phyloP scores from a whole-genome alignment of 1,140 invertebrate genomes.

The Aphidius gifuensis region DNA sequence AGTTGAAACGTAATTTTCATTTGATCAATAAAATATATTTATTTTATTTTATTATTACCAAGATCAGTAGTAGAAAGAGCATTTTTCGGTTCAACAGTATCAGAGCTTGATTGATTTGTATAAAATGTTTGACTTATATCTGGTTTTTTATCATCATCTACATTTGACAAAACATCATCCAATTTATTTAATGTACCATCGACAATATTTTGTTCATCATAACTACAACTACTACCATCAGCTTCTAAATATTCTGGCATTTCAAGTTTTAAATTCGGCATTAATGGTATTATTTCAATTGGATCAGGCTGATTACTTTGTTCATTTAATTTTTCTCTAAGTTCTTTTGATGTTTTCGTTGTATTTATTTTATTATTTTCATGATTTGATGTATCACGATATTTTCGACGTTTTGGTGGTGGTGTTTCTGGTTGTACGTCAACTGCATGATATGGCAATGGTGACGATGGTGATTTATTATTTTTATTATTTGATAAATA shows the following conservation, averaged over 20 bases:
- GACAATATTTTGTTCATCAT: conserved; percentile 50
- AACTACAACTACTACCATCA: conserved; percentile 54
- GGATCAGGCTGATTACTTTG: conserved; percentile 42
- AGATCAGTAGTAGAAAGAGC: conserved; percentile 46
- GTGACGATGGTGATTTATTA: conserved; percentile 48
- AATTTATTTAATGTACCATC: conserved; percentile 45
- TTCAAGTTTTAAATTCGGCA: conserved; percentile 54
- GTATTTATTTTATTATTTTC: conserved; percentile 41
- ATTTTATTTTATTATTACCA: conserved; percentile 31
- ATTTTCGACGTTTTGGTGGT: conserved; percentile 51
- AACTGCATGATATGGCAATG: conserved; percentile 41
- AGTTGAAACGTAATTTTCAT: conserved; percentile 13
- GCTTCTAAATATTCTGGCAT: conserved; percentile 55
- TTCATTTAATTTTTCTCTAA: conserved; percentile 41
- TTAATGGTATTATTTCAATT: conserved; percentile 54
- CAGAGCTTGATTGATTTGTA: conserved; percentile 46
- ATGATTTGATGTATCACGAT: conserved; percentile 42
- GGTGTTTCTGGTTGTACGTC: conserved; percentile 47
- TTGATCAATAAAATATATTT: not conserved
- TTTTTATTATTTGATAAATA: conserved; percentile 45
- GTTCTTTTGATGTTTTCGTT: conserved; percentile 41
- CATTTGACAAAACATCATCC: conserved; percentile 41
- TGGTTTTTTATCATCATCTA: conserved; percentile 48
- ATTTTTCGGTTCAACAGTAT: conserved; percentile 44
- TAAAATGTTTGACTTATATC: conserved; percentile 54